phyloP scores from a whole-genome alignment of 1,140 invertebrate genomes.

The Orius insidiosus region DNA sequence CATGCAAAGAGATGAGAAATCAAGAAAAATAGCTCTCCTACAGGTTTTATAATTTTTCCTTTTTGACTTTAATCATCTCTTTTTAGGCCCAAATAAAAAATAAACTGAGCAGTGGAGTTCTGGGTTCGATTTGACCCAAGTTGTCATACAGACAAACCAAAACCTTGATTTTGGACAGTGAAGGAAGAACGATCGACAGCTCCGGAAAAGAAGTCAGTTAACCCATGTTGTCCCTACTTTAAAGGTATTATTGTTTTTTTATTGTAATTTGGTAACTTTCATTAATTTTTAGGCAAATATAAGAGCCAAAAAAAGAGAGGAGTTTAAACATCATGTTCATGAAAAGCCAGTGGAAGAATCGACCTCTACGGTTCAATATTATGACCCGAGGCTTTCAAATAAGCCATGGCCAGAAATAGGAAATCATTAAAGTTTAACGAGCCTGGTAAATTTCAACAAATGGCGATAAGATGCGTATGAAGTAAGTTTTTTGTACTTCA shows the following conservation, averaged over 20 bases:
- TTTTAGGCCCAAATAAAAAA: slow-evolving; percentile 61
- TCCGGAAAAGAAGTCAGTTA: slow-evolving; percentile 77
- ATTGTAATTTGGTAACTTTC: not conserved
- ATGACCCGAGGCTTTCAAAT: slow-evolving; percentile 58
- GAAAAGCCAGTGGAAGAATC: slow-evolving; percentile 32
- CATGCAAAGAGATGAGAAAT: slow-evolving; percentile 51
- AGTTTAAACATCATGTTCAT: slow-evolving; percentile 59
- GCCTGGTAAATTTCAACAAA: slow-evolving; percentile 82
- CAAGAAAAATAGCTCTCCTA: slow-evolving; percentile 70
- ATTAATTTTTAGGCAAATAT: slow-evolving; percentile 49
- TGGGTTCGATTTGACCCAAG: slow-evolving; percentile 25
- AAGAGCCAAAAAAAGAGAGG: slow-evolving; percentile 75
- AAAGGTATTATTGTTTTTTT: slow-evolving; percentile 44
- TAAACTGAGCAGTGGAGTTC: slow-evolving; percentile 48
- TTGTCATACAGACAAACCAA: slow-evolving; percentile 51
- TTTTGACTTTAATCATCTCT: not conserved
- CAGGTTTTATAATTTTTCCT: slow-evolving; percentile 29
- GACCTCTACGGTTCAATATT: slow-evolving; percentile 40
- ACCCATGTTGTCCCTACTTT: slow-evolving; percentile 81
- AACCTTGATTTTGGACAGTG: slow-evolving; percentile 81
- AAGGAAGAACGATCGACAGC: slow-evolving; percentile 81
- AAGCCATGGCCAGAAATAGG: slow-evolving; percentile 45
- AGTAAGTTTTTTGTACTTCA: too few relatives aligned
- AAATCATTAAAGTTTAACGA: slow-evolving; percentile 79
- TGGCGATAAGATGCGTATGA: slow-evolving; percentile 78